Percentiles rank a stretch among this genome's conserved stretches.
Conservation (phyloP, 1,140 invertebrate species). For the Andrena cerasifolii region DNA sequence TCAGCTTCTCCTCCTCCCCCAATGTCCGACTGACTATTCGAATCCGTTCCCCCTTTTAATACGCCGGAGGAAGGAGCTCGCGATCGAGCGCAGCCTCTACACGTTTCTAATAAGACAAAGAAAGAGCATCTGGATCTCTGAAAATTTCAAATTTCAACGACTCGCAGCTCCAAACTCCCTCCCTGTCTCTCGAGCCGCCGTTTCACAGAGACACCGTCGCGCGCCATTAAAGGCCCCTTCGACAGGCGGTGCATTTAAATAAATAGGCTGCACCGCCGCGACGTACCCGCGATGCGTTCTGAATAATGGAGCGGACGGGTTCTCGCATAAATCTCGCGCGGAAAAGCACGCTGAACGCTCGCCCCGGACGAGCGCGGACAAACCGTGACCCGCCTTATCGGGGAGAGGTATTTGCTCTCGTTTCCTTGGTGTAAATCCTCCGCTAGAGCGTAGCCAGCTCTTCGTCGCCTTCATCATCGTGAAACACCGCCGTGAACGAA, state of each 20-base stretch:
- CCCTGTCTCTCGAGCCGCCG: not conserved
- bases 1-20: not conserved
- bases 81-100: too few relatives aligned
- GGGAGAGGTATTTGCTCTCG: not conserved
- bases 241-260: not conserved
- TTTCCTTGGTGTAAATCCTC: not conserved
- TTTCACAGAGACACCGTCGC: not conserved
- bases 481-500: not conserved
- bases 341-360: not conserved
- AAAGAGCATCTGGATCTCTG: too few relatives aligned
- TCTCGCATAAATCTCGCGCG: constrained; percentile 2
- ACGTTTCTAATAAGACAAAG: too few relatives aligned
- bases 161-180: not conserved
- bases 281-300: not conserved
- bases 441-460: not conserved
- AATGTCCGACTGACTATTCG: not conserved
- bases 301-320: constrained; percentile 17
- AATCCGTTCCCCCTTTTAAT: not conserved
- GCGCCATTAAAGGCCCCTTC: not conserved
- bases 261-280: constrained; percentile 17
- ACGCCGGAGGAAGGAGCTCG: not conserved
- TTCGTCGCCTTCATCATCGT: not conserved
- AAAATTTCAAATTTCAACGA: too few relatives aligned
- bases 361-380: not conserved
- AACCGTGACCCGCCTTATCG: constrained; percentile 17